Percentiles rank a stretch among this genome's conserved stretches.
These are phyloP conservation scores for Pseudeuparius sepicola DNA, from an alignment of 2,888 invertebrate genomes.

Conservation along the genomic window DNA sequence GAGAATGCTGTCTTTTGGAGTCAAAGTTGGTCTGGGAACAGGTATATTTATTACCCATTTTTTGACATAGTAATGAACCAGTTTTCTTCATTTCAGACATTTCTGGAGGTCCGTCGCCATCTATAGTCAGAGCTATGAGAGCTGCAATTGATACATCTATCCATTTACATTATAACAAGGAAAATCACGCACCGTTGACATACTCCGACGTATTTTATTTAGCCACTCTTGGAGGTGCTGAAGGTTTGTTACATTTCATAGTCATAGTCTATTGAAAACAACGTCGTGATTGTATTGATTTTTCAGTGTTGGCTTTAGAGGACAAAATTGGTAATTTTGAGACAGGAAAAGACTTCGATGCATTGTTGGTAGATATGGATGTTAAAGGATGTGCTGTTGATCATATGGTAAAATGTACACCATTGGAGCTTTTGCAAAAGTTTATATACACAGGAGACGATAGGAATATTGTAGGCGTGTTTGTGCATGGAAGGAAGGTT, in stretches of 20 bases:
- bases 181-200: constrained; percentile 42
- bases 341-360: constrained; percentile 80
- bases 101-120: constrained; percentile 68
- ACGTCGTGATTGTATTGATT: not conserved
- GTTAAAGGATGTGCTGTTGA: constrained; percentile 41
- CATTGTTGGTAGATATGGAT: constrained; percentile 63
- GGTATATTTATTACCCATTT: constrained; percentile 49
- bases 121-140: constrained; percentile 66
- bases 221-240: constrained; percentile 80
- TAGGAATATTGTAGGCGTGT: constrained; percentile 67
- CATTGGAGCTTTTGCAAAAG: constrained; percentile 57
- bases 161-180: constrained; percentile 47
- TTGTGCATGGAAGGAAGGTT: constrained; percentile 58
- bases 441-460: constrained; percentile 76
- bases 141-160: constrained; percentile 65
- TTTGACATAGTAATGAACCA: too few relatives aligned
- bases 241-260: constrained; percentile 42
- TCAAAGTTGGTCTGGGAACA: constrained; percentile 78
- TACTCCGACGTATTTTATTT: constrained; percentile 73
- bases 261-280: not conserved
- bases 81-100: constrained; percentile 57
- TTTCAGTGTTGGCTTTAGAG: constrained; percentile 61
- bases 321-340: constrained; percentile 68
- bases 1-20: constrained; percentile 48
- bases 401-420: constrained; percentile 42